These are phyloP conservation scores for Caenorhabditis sp. DNA, from an alignment of 2,888 invertebrate species.

Conservation along the genomic window DNA sequence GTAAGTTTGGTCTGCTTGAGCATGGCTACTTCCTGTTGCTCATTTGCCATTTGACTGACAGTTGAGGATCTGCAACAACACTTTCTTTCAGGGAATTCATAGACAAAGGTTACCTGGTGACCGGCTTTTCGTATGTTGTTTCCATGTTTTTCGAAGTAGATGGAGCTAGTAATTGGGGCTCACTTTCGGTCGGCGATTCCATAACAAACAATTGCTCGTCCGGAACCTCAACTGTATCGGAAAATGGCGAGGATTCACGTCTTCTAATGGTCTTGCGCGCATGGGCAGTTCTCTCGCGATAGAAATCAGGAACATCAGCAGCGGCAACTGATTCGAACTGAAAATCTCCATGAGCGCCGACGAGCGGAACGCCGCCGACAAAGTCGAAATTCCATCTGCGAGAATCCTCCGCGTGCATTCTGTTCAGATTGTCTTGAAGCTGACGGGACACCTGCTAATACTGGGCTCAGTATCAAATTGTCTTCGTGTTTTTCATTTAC, in stretches of 20 bases:
- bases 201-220: conserved; percentile 7
- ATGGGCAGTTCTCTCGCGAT: conserved; percentile 25
- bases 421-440: neutral
- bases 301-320: conserved; percentile 31
- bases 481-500: neutral
- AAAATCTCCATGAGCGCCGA: conserved; percentile 19
- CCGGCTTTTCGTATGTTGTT: conserved; percentile 44
- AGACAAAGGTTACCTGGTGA: conserved; percentile 29
- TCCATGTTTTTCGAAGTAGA: conserved; percentile 13
- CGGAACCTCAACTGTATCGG: conserved; percentile 21
- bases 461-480: neutral
- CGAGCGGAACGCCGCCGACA: conserved; percentile 30
- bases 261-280: conserved; percentile 11
- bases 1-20: conserved; percentile 53
- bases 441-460: conserved; percentile 11
- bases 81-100: neutral
- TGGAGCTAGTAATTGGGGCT: conserved; percentile 8
- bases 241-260: conserved; percentile 12
- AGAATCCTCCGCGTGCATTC: conserved; percentile 23
- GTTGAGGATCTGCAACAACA: conserved; percentile 9
- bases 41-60: conserved; percentile 7
- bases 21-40: conserved; percentile 4
- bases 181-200: conserved; percentile 1
- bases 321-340: conserved; percentile 38
- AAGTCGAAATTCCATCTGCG: conserved; percentile 46